Base-by-base conservation (phyloP, 2,797 vertebrate species). In the Platalea minor region DNA sequence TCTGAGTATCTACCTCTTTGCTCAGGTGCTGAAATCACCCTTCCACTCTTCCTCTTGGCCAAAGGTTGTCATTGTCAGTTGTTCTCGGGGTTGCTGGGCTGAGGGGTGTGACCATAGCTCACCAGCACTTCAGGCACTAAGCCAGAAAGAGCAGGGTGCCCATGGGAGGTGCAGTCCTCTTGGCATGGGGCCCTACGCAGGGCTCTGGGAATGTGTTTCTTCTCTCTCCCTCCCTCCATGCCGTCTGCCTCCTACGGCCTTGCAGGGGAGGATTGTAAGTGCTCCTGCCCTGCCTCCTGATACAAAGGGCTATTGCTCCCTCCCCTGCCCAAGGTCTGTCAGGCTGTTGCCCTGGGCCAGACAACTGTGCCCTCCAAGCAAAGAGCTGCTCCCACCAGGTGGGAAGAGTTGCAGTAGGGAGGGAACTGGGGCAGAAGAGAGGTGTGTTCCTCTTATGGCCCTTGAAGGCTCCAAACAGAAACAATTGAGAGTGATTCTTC, bases 41-140 rank as follows among this genome's bases (percentile, higher is more conserved):
- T 78, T 79, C 21, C 17, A 18, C 8, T 11, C 8, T 37, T 6
- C 4, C 1, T 41, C 23, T 72, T 26, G 26, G 13, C 13, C 75
- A 54, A 72, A 68, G 0, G 2, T 37, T 54, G 21, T 45, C 9
- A 45, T 9, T 29, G 16, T n/a, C 53, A 54, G 7, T 45, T 3
- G 1, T 70, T 48, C 31, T 28, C 39, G 31, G 9, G 16, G 25
- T 6, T 53, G 5, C 24, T 51, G 18, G 20, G 11, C 17, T 43
- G 7, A 3, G 2, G 10, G 1, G 4, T 51, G 9, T 41, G 24
- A 25, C 17, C 9, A 23, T 4, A 41, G 2, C 2, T 63, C 20
- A 51, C 4, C 7, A 20, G 15, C 4, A 1, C 13, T 61, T 79
- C 39, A 76, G 7, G 17, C 6, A 12, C 14, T 14, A 39, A 8